These are phyloP conservation scores for Lucilia cuprina DNA, from an alignment of 1,140 invertebrate species.

Conservation along the genomic window DNA sequence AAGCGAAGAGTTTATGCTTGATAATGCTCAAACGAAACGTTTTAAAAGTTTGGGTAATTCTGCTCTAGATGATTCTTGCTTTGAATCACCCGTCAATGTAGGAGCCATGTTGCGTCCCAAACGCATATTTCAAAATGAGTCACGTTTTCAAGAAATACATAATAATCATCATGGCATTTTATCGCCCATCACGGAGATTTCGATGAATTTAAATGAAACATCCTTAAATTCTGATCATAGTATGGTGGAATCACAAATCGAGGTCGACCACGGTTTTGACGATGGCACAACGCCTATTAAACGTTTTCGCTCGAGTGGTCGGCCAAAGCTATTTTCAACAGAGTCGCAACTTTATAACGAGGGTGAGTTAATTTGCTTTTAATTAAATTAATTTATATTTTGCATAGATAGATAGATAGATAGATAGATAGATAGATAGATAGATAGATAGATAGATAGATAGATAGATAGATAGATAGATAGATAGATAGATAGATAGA, in stretches of 20 bases:
- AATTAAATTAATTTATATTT: no score
- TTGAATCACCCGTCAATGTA: conserved; percentile 28
- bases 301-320: neutral
- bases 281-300: conserved; percentile 24
- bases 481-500: no score
- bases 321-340: neutral
- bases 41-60: neutral
- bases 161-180: neutral
- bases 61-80: neutral
- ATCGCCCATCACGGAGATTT: conserved; percentile 23
- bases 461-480: no score
- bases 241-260: neutral
- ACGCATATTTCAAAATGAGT: neutral
- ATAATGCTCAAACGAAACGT: conserved; percentile 1
- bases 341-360: neutral
- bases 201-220: conserved; percentile 21
- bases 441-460: no score
- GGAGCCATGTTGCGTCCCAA: conserved; percentile 4
- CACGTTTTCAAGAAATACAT: conserved; percentile 17
- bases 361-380: neutral
- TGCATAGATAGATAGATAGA: no score
- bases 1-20: neutral
- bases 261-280: neutral
- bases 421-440: no score
- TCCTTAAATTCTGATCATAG: neutral